Conservation (phyloP, 2,888 invertebrate genomes). For the Polydrusus tereticollis region DNA sequence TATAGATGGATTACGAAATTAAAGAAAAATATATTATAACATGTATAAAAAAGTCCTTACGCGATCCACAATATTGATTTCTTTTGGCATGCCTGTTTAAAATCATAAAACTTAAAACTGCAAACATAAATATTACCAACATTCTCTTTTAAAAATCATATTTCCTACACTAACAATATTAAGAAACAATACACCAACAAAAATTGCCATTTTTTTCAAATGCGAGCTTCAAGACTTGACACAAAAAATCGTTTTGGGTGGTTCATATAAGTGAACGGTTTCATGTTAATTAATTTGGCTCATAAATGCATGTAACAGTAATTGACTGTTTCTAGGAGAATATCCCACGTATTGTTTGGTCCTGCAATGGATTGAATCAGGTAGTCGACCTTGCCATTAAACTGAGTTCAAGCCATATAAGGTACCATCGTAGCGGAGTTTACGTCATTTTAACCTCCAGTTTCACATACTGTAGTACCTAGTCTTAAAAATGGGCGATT, state of each 20-base stretch:
- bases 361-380: slow-evolving; percentile 50
- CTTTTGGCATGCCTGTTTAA: neutral
- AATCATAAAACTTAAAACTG: neutral
- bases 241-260: neutral
- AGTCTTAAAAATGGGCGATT: slow-evolving; percentile 13
- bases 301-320: too few relatives aligned
- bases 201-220: slow-evolving; percentile 13
- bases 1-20: too few relatives aligned
- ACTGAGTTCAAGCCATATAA: slow-evolving; percentile 59
- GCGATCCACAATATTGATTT: neutral
- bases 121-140: slow-evolving; percentile 4
- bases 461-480: slow-evolving; percentile 6
- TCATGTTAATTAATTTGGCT: too few relatives aligned
- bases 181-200: neutral
- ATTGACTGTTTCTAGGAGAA: neutral
- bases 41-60: neutral
- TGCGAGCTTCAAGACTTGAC: neutral
- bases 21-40: too few relatives aligned
- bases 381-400: slow-evolving; percentile 58
- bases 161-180: neutral
- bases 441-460: slow-evolving; percentile 56
- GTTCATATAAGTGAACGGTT: neutral
- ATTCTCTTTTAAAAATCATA: neutral
- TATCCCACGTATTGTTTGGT: slow-evolving; percentile 16
- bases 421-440: slow-evolving; percentile 59